phyloP scores from a whole-genome alignment of 2,113 vertebrate genomes.

The Urocolius indicus region DNA sequence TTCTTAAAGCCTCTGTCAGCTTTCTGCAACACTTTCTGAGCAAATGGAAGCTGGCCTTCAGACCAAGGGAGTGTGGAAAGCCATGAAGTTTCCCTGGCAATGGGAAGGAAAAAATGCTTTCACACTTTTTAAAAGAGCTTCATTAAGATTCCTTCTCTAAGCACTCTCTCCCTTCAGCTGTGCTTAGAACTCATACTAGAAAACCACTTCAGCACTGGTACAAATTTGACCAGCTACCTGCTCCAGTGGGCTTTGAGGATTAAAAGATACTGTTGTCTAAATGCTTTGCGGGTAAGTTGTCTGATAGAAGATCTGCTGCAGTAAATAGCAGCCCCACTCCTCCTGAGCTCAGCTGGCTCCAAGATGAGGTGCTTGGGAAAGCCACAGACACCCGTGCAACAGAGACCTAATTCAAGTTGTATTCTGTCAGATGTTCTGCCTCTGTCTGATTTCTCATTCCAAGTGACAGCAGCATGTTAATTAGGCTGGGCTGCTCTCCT shows the following conservation, averaged over 20 bases:
- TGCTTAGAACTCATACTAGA: background rate
- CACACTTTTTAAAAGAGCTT: background rate
- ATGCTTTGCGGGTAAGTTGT: background rate
- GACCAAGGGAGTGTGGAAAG: background rate
- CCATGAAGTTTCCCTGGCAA: background rate
- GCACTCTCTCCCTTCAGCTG: background rate
- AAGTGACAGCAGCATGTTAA: background rate
- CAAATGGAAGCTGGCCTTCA: background rate
- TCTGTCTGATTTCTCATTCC: background rate
- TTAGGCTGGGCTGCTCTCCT: background rate
- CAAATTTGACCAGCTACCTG: background rate
- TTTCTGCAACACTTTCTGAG: background rate
- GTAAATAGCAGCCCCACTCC: background rate
- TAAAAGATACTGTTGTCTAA: background rate
- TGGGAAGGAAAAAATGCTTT: background rate
- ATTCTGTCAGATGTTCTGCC: background rate
- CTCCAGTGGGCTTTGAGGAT: background rate
- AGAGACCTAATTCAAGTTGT: background rate
- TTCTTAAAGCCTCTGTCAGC: background rate
- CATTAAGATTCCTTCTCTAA: background rate
- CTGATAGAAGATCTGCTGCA: background rate
- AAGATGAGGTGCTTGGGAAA: background rate
- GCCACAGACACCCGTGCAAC: background rate
- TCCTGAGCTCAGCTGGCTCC: background rate
- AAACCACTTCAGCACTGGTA: background rate